A percentile compares a stretch with the other conserved stretches of the same genome.
Evolutionary conservation across 2,888 invertebrate species (phyloP).

Genomic region (Drosophila bunnanda): DNA sequence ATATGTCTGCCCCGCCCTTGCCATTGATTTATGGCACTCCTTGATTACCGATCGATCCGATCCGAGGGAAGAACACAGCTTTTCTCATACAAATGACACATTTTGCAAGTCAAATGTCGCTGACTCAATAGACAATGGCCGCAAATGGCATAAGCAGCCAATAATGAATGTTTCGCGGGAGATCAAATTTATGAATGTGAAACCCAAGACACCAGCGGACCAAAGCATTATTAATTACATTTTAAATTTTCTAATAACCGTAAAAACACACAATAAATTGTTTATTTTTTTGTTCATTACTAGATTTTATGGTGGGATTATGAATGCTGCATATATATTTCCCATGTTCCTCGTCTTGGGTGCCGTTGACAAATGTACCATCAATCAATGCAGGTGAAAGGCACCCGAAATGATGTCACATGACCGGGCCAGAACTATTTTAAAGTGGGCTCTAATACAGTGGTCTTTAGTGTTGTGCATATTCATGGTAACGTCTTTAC

Average conservation of each 20-base stretch:
- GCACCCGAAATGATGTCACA: conserved; percentile 51
- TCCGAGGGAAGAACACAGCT: conserved; percentile 28
- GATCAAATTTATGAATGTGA: conserved; percentile 60
- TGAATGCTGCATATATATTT: conserved; percentile 28
- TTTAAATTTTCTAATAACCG: conserved; percentile 70
- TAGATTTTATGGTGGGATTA: conserved; percentile 28
- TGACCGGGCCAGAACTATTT: conserved; percentile 28
- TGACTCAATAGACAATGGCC: conserved; percentile 53
- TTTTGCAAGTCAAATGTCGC: conserved; percentile 49
- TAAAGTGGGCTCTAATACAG: conserved; percentile 14
- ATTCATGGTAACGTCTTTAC: conserved; percentile 36
- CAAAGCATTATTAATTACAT: conserved; percentile 72
- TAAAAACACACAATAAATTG: conserved; percentile 65
- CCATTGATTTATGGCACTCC: conserved; percentile 37
- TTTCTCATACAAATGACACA: conserved; percentile 50
- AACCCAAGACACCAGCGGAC: conserved; percentile 52
- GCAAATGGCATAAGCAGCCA: conserved; percentile 44
- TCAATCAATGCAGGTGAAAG: conserved; percentile 74
- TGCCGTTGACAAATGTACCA: conserved; percentile 67
- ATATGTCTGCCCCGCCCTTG: conserved; percentile 62
- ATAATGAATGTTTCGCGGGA: conserved; percentile 44
- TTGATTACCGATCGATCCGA: conserved; percentile 1
- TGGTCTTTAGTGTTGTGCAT: background rate
- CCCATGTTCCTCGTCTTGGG: conserved; percentile 44
- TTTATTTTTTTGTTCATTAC: conserved; percentile 18